Conservation (phyloP, 2,888 invertebrate species). For the Fragum sueziense region DNA sequence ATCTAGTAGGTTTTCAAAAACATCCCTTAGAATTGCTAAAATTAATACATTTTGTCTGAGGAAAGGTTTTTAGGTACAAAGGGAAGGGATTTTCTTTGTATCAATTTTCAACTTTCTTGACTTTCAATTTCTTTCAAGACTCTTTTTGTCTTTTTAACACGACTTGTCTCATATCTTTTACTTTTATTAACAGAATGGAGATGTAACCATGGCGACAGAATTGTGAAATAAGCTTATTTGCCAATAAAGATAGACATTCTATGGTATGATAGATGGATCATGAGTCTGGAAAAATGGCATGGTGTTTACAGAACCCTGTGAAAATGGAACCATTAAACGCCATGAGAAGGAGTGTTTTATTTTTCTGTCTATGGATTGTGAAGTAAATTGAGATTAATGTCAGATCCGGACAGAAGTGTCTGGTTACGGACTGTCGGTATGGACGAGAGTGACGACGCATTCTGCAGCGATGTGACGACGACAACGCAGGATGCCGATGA, state of each 20-base stretch:
- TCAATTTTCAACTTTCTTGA: too few species aligned
- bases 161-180: background rate
- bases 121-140: too few species aligned
- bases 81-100: too few species aligned
- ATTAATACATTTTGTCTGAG: background rate
- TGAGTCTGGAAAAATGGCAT: background rate
- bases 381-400: conserved; percentile 8
- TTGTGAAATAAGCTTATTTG: conserved; percentile 1
- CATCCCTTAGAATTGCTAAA: too few species aligned
- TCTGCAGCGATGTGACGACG: conserved; percentile 52
- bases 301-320: background rate
- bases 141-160: too few species aligned
- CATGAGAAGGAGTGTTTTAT: background rate
- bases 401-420: conserved; percentile 1
- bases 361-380: background rate
- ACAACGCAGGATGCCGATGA: conserved; percentile 25
- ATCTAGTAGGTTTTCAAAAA: too few species aligned
- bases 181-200: conserved; percentile 1
- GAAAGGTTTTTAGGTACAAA: background rate
- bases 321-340: background rate
- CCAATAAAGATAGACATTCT: conserved; percentile 3
- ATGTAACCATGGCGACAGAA: conserved; percentile 5
- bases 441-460: conserved; percentile 57
- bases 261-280: background rate
- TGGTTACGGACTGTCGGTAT: conserved; percentile 14